These are phyloP conservation scores for Acropora yongei DNA, from an alignment of 64 coral and sea anemone species.

Conservation along the genomic window DNA sequence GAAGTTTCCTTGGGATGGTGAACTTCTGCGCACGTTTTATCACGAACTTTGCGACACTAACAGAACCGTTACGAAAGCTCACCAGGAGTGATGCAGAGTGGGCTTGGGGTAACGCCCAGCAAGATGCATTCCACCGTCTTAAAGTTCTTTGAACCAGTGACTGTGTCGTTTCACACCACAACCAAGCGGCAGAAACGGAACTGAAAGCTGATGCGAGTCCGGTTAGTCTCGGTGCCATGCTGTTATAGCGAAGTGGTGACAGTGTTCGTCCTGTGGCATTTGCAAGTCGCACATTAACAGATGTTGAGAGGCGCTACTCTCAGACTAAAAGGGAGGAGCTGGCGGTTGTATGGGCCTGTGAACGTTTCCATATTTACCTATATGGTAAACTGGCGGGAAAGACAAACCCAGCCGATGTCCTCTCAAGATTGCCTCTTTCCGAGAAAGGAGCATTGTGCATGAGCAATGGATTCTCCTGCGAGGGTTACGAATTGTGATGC, in stretches of 20 bases:
- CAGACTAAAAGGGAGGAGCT: conserved; percentile 39
- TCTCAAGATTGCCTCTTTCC: conserved; percentile 38
- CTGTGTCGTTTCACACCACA: conserved; percentile 37
- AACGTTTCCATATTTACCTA: conserved; percentile 43
- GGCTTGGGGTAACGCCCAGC: background rate
- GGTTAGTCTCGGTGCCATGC: conserved; percentile 56
- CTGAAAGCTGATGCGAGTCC: conserved; percentile 70
- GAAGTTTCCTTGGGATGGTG: conserved; percentile 53
- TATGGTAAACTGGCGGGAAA: conserved; percentile 22
- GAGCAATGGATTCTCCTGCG: background rate
- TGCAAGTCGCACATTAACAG: conserved; percentile 31
- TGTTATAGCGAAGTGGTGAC: background rate
- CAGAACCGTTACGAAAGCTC: conserved; percentile 29
- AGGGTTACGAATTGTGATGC: background rate
- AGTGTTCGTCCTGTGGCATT: background rate
- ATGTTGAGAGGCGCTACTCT: conserved; percentile 35
- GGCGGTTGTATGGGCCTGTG: conserved; percentile 26
- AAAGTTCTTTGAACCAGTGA: conserved; percentile 15
- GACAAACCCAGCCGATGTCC: conserved; percentile 42
- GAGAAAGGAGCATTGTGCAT: conserved; percentile 19
- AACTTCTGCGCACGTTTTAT: conserved; percentile 36
- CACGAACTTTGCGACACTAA: conserved; percentile 18
- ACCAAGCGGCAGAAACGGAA: background rate
- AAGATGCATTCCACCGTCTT: conserved; percentile 9
- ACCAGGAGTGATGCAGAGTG: conserved; percentile 7